phyloP scores from a whole-genome alignment of 2,888 invertebrate species.

The Phrixothrix hirtus region DNA sequence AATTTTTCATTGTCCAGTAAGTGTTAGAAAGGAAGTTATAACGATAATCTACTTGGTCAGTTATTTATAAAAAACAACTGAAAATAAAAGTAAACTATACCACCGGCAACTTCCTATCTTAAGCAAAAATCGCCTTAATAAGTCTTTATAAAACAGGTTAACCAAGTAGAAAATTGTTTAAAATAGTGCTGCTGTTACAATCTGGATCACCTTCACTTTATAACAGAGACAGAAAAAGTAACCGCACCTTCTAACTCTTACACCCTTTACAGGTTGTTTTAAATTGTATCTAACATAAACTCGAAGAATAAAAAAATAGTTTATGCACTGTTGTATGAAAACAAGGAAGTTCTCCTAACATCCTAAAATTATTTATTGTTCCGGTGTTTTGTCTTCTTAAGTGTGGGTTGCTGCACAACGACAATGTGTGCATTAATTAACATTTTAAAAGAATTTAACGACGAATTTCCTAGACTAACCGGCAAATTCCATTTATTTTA shows the following conservation, averaged over 20 bases:
- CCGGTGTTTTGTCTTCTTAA: slow-evolving; percentile 6
- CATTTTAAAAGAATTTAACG: neutral
- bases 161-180: slow-evolving; percentile 25
- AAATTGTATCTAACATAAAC: too few species aligned
- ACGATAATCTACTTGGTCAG: slow-evolving; percentile 10
- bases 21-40: slow-evolving; percentile 21
- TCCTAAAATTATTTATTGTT: too few species aligned
- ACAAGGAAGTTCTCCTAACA: too few species aligned
- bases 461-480: neutral
- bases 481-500: neutral
- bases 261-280: slow-evolving; percentile 15
- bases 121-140: slow-evolving; percentile 18
- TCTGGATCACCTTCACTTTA: slow-evolving; percentile 44
- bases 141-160: slow-evolving; percentile 17
- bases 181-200: slow-evolving; percentile 33
- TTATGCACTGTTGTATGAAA: too few species aligned
- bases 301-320: too few species aligned
- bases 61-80: slow-evolving; percentile 24
- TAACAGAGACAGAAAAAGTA: slow-evolving; percentile 26
- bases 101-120: slow-evolving; percentile 23
- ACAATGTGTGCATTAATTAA: slow-evolving; percentile 2
- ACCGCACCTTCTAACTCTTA: slow-evolving; percentile 27
- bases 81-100: slow-evolving; percentile 29
- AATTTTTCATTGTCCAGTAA: slow-evolving; percentile 21
- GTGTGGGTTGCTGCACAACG: slow-evolving; percentile 1